A percentile compares a stretch with the other conserved stretches of the same genome.
Evolutionary conservation across 2,888 invertebrate species (phyloP).

Genomic region (Tetheella fluctuosa): DNA sequence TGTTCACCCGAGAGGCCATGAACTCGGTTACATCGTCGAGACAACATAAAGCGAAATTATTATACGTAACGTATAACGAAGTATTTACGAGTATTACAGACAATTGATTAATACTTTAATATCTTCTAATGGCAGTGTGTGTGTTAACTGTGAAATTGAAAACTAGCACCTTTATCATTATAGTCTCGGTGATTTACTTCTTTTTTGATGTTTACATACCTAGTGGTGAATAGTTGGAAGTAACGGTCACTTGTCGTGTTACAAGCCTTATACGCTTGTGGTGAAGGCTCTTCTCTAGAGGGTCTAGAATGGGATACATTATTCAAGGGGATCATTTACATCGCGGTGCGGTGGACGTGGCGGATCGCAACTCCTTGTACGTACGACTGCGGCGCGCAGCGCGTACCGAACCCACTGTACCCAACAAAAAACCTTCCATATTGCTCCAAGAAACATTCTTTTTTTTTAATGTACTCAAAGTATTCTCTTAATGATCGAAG

Average conservation of each 20-base stretch:
- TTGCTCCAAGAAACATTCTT: constrained; percentile 68
- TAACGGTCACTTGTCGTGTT: constrained; percentile 76
- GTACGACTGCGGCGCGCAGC: constrained; percentile 50
- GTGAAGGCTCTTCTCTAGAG: constrained; percentile 52
- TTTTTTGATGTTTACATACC: constrained; percentile 42
- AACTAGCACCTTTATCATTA: constrained; percentile 20
- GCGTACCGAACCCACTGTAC: constrained; percentile 67
- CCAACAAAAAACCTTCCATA: constrained; percentile 75
- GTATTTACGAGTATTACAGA: neutral
- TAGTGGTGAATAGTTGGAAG: constrained; percentile 64
- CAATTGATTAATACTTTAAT: neutral
- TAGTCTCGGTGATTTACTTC: neutral
- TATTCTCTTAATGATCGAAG: constrained; percentile 69
- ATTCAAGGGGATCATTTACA: constrained; percentile 83
- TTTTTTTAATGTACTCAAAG: constrained; percentile 68
- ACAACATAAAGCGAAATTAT: constrained; percentile 41
- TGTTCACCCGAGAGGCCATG: constrained; percentile 45
- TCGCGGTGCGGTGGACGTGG: constrained; percentile 71
- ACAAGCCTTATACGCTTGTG: constrained; percentile 74
- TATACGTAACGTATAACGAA: constrained; percentile 22
- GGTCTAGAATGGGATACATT: constrained; percentile 80
- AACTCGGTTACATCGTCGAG: constrained; percentile 47
- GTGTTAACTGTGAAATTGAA: constrained; percentile 11
- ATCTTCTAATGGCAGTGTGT: neutral
- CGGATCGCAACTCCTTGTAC: constrained; percentile 74